Conservation (phyloP, 2,797 vertebrate species). For the Myotis planiceps region DNA sequence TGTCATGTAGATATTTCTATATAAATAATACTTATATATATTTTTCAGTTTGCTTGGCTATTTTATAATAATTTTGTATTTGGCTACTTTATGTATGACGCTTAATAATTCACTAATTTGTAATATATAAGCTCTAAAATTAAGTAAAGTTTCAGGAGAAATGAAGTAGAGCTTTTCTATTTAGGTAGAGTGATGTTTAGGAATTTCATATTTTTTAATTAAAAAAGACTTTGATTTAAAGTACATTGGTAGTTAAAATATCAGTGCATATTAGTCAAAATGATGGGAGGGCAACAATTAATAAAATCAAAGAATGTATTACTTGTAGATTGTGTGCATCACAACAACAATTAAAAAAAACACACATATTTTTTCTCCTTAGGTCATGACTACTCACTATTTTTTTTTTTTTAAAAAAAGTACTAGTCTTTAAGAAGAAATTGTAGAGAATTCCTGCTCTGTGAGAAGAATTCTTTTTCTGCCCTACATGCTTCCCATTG, state of each 20-base stretch:
- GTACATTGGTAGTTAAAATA: constrained; percentile 11
- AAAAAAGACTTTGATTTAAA: neutral
- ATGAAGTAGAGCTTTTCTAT: neutral
- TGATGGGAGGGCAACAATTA: neutral
- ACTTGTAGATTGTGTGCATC: neutral
- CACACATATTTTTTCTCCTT: neutral
- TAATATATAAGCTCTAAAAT: neutral
- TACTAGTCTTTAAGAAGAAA: neutral
- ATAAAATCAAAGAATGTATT: neutral
- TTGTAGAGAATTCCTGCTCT: neutral
- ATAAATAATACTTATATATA: neutral
- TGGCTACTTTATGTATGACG: neutral
- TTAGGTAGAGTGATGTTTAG: neutral
- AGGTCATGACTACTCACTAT: neutral
- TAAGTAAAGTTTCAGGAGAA: neutral
- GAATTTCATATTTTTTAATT: neutral
- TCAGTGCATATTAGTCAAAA: neutral
- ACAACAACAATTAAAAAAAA: neutral
- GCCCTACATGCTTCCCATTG: neutral
- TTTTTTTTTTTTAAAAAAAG: neutral
- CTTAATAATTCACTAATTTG: neutral
- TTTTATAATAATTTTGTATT: neutral
- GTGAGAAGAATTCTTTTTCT: neutral
- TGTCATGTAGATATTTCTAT: neutral
- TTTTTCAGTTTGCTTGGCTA: neutral